These are phyloP conservation scores for Theonella swinhoei DNA, from an alignment of 37 sponge, comb jelly and placozoan genomes.

Conservation along the genomic window DNA sequence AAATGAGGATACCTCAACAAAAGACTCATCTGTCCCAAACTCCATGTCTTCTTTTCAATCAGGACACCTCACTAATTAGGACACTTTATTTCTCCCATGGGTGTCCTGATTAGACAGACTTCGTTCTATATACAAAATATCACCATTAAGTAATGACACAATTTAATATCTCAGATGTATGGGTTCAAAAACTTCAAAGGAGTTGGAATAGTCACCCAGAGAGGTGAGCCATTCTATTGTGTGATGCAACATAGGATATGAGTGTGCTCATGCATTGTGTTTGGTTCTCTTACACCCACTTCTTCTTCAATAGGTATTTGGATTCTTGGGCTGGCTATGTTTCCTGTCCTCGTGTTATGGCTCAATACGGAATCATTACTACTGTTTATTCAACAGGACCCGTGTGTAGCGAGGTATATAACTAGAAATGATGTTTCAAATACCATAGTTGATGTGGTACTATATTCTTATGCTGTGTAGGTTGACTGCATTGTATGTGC, in stretches of 20 bases:
- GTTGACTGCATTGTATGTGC: constrained; percentile 16
- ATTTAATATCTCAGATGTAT: constrained; percentile 62
- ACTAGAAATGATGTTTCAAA: neutral
- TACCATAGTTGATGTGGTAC: neutral
- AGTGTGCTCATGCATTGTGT: neutral
- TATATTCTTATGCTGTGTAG: constrained; percentile 16
- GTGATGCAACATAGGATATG: neutral
- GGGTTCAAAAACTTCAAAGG: constrained; percentile 69
- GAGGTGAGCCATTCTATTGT: constrained; percentile 19
- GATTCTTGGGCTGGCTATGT: neutral
- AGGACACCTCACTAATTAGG: neutral
- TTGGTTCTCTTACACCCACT: no score
- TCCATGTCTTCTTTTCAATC: no score
- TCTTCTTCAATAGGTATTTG: neutral
- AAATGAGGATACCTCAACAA: no score
- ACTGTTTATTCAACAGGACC: constrained; percentile 53
- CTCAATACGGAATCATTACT: constrained; percentile 69
- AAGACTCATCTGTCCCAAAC: no score
- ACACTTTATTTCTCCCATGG: neutral
- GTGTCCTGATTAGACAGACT: no score
- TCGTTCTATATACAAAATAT: no score
- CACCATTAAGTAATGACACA: no score
- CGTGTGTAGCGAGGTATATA: constrained; percentile 57
- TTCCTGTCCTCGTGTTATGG: constrained; percentile 2
- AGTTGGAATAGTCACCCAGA: constrained; percentile 63